Conservation (phyloP, 2,113 vertebrate genomes). For the Pardalotus punctatus region DNA sequence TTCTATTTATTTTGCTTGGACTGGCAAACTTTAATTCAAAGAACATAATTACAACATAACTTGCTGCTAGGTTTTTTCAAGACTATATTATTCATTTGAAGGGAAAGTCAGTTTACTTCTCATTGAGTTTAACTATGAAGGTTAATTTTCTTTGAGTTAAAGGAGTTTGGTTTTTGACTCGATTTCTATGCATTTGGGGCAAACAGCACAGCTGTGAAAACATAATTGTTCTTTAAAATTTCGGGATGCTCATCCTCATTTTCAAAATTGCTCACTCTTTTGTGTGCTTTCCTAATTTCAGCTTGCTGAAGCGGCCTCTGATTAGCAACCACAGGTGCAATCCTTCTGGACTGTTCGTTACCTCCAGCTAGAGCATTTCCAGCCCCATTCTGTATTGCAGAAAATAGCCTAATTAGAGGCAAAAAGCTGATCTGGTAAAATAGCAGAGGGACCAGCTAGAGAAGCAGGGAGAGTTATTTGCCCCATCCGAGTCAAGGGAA, state of each 20-base stretch:
- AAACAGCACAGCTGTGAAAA: constrained; percentile 42
- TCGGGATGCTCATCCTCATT: constrained; percentile 22
- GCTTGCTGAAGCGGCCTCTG: constrained; percentile 9
- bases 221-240: constrained; percentile 31
- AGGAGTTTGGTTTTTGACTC: not conserved
- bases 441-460: not conserved
- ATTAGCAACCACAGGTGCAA: constrained; percentile 41
- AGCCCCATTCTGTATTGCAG: not conserved
- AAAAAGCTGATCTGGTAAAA: constrained; percentile 32
- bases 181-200: constrained; percentile 53
- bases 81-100: not conserved
- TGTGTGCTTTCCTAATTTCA: constrained; percentile 18
- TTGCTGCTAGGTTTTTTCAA: not conserved
- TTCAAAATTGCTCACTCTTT: not conserved
- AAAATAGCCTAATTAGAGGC: constrained; percentile 33
- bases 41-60: not conserved
- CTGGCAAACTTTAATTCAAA: constrained; percentile 19
- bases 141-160: constrained; percentile 27
- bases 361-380: not conserved
- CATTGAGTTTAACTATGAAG: not conserved
- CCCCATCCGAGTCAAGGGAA: not conserved
- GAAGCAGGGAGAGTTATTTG: not conserved
- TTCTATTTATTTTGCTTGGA: constrained; percentile 44
- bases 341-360: not conserved
- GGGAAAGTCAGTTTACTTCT: not conserved